A percentile compares a stretch with the other conserved stretches of the same genome.
These are phyloP conservation scores for Cardiocondyla obscurior DNA, from an alignment of 1,140 invertebrate species.

Conservation along the genomic window DNA sequence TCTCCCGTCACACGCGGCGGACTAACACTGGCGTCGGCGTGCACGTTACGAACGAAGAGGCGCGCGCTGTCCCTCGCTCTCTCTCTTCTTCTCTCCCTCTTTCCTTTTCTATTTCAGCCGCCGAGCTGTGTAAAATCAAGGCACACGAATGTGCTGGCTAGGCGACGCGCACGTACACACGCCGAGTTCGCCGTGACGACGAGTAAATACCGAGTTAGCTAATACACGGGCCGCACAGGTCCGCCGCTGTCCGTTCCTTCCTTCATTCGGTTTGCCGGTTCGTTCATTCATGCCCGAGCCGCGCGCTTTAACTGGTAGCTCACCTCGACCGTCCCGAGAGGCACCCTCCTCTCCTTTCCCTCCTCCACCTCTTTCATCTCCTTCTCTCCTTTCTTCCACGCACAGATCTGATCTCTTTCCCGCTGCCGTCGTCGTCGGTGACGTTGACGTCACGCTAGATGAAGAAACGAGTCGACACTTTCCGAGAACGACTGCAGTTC, in stretches of 20 bases:
- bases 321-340: slow-evolving; percentile 23
- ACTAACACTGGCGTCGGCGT: slow-evolving; percentile 59
- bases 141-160: neutral
- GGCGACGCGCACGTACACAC: neutral
- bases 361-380: neutral
- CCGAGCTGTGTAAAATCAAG: neutral
- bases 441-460: slow-evolving; percentile 52
- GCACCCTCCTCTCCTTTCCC: slow-evolving; percentile 12
- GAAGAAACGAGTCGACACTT: slow-evolving; percentile 48
- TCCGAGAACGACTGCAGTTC: slow-evolving; percentile 43
- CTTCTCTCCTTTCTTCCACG: neutral
- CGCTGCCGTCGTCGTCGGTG: slow-evolving; percentile 9
- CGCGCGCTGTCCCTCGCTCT: slow-evolving; percentile 43
- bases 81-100: neutral
- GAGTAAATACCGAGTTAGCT: slow-evolving; percentile 48
- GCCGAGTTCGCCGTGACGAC: neutral
- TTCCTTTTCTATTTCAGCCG: neutral
- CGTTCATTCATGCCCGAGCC: slow-evolving; percentile 68
- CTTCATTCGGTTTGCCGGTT: slow-evolving; percentile 64
- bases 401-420: slow-evolving; percentile 39
- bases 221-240: slow-evolving; percentile 30
- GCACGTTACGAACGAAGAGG: slow-evolving; percentile 48
- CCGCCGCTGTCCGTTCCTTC: slow-evolving; percentile 56
- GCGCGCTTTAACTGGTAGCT: slow-evolving; percentile 64
- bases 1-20: slow-evolving; percentile 72